Evolutionary conservation across 2,888 invertebrate genomes (phyloP).

Genomic region (Hypomecis atomaria): DNA sequence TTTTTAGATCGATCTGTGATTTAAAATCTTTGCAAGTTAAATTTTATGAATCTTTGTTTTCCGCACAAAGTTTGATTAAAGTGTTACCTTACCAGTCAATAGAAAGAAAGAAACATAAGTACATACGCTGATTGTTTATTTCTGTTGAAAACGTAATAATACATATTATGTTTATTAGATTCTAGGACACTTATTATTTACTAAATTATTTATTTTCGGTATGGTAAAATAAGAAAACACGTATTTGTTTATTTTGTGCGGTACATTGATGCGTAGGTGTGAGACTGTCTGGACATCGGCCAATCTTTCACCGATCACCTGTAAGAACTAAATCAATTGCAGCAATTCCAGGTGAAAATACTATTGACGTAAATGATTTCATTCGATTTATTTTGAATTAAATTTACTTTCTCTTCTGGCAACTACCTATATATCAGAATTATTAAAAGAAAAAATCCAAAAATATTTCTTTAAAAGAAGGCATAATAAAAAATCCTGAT

Average conservation of each 20-base stretch:
- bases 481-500: too few relatives aligned
- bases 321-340: slow-evolving; percentile 59
- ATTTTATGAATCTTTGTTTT: slow-evolving; percentile 2
- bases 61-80: slow-evolving; percentile 8
- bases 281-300: slow-evolving; percentile 69
- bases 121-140: background rate
- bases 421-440: too few relatives aligned
- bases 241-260: slow-evolving; percentile 66
- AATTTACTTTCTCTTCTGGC: too few relatives aligned
- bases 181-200: slow-evolving; percentile 7
- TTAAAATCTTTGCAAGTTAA: slow-evolving; percentile 13
- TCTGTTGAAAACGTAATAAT: background rate
- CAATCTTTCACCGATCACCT: slow-evolving; percentile 76
- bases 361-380: slow-evolving; percentile 4
- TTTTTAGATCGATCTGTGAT: slow-evolving; percentile 43
- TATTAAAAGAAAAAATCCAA: too few relatives aligned
- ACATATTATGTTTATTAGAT: too few relatives aligned
- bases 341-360: slow-evolving; percentile 40
- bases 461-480: too few relatives aligned
- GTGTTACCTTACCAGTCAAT: background rate
- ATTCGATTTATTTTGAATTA: background rate
- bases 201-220: slow-evolving; percentile 4
- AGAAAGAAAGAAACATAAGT: background rate
- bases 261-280: slow-evolving; percentile 64
- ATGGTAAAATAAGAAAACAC: slow-evolving; percentile 44